Evolutionary conservation across 2,888 invertebrate genomes (phyloP).

Genomic region (Slavum lentiscoides): DNA sequence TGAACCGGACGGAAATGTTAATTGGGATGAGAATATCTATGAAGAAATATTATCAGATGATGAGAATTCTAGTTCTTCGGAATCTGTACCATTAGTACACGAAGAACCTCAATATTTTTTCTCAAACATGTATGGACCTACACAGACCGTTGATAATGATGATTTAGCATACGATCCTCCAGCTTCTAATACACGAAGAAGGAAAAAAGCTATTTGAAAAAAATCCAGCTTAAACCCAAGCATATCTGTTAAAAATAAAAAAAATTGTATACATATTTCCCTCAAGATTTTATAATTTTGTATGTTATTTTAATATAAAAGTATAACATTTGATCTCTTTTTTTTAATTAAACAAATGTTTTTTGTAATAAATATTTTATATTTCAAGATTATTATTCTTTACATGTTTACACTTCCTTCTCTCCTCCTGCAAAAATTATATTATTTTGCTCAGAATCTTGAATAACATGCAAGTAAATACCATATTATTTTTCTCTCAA

Average conservation of each 20-base stretch:
- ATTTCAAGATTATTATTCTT: not conserved
- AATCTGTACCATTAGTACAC: not conserved
- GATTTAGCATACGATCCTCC: conserved; percentile 27
- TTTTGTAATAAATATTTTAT: not conserved
- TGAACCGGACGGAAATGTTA: conserved; percentile 35
- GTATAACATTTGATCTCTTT: conserved; percentile 39
- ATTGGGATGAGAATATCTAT: conserved; percentile 33
- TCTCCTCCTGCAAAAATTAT: too few relatives aligned
- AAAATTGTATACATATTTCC: not conserved
- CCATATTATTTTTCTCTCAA: too few relatives aligned
- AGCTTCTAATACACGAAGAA: conserved; percentile 42
- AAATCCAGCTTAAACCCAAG: not conserved
- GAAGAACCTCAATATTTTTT: conserved; percentile 28
- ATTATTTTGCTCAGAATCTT: too few relatives aligned
- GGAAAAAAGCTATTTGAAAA: conserved; percentile 21
- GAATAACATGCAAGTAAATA: too few relatives aligned
- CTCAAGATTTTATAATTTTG: conserved; percentile 2
- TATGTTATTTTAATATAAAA: conserved; percentile 22
- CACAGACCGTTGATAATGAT: not conserved
- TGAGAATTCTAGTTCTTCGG: conserved; percentile 9
- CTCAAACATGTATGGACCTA: conserved; percentile 35
- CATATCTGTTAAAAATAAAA: not conserved
- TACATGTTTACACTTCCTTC: not conserved
- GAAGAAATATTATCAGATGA: conserved; percentile 7
- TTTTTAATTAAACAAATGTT: conserved; percentile 16